These are phyloP conservation scores for Coelinius sp. DNA, from an alignment of 2,888 invertebrate species.

Conservation along the genomic window DNA sequence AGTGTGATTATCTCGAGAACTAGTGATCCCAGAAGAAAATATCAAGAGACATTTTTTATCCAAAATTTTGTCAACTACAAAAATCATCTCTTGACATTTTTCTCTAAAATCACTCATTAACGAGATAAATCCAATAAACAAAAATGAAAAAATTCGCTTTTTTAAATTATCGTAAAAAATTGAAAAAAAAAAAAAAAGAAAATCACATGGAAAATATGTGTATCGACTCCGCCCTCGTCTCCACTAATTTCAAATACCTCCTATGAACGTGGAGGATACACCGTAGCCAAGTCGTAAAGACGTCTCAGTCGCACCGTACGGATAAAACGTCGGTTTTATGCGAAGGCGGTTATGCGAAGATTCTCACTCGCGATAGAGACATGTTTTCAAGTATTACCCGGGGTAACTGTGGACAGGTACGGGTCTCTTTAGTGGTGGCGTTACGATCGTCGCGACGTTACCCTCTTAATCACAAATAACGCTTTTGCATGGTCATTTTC, in stretches of 20 bases:
- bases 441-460: slow-evolving; percentile 58
- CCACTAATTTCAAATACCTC: not conserved
- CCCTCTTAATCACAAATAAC: slow-evolving; percentile 47
- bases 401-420: slow-evolving; percentile 65
- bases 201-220: too few species aligned
- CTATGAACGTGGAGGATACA: slow-evolving; percentile 29
- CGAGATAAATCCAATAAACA: too few species aligned
- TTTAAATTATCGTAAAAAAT: too few species aligned
- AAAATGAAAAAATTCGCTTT: too few species aligned
- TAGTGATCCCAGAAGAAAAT: too few species aligned
- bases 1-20: too few species aligned
- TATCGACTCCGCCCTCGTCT: not conserved
- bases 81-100: too few species aligned
- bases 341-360: slow-evolving; percentile 65
- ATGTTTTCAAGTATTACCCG: slow-evolving; percentile 68
- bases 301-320: slow-evolving; percentile 59
- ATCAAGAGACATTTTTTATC: too few species aligned
- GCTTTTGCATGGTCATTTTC: slow-evolving; percentile 30
- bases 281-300: slow-evolving; percentile 66
- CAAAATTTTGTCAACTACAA: too few species aligned
- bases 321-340: slow-evolving; percentile 69
- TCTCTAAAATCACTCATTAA: too few species aligned
- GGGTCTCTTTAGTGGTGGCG: slow-evolving; percentile 64
- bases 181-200: too few species aligned
- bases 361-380: slow-evolving; percentile 68